Evolutionary conservation across 1,140 invertebrate species (phyloP).

Genomic region (Drosophila varians): DNA sequence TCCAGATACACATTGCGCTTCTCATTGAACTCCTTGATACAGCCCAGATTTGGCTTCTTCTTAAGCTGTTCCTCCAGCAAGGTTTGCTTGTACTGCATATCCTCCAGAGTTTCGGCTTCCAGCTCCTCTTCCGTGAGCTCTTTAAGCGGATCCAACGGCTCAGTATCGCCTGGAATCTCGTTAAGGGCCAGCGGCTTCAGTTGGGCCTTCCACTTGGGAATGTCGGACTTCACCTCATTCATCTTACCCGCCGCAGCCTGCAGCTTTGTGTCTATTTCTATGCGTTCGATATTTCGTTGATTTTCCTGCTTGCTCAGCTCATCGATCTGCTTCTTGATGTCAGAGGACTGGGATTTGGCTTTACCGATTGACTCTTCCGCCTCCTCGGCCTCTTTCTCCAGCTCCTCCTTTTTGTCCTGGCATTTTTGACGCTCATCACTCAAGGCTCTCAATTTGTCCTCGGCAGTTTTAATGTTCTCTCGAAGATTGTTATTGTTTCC

Average conservation of each 20-base stretch:
- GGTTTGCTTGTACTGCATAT: constrained; percentile 87
- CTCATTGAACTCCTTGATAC: constrained; percentile 89
- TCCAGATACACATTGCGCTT: constrained; percentile 91
- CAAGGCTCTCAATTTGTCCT: constrained; percentile 86
- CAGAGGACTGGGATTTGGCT: constrained; percentile 85
- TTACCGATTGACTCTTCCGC: constrained; percentile 85
- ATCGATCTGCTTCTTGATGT: constrained; percentile 87
- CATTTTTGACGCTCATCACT: constrained; percentile 87
- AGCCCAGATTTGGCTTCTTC: constrained; percentile 91
- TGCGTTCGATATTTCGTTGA: constrained; percentile 85
- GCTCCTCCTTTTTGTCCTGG: constrained; percentile 85
- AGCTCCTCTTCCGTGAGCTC: constrained; percentile 89
- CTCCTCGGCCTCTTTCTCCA: constrained; percentile 83
- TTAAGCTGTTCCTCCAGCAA: constrained; percentile 88
- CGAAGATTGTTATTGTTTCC: constrained; percentile 89
- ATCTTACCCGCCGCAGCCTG: constrained; percentile 87
- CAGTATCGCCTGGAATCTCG: constrained; percentile 86
- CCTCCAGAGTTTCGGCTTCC: constrained; percentile 85
- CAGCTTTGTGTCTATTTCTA: constrained; percentile 91
- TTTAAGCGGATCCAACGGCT: constrained; percentile 84
- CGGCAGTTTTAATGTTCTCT: constrained; percentile 87
- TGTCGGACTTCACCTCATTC: constrained; percentile 86
- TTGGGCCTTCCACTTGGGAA: constrained; percentile 85
- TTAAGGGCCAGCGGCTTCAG: constrained; percentile 88
- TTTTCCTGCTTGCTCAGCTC: constrained; percentile 87